Evolutionary conservation across 2,888 invertebrate genomes (phyloP), one percentile per base, ranked within the genome.

Genomic region (Sminthurides aquaticus): DNA sequence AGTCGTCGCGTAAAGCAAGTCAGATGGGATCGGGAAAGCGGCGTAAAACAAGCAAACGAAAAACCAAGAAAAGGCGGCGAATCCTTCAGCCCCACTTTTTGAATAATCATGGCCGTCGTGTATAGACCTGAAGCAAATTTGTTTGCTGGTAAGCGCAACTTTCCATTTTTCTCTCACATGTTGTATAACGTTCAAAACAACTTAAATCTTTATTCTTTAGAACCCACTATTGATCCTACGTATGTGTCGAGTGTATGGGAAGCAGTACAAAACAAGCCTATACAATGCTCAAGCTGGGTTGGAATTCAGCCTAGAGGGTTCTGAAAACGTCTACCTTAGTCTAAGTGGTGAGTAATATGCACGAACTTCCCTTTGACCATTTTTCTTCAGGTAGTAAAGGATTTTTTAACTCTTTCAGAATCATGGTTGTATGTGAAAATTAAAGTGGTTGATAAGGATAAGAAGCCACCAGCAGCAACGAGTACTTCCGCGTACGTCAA

Each of bases 261-360:
- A 20, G 52, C 52, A 52, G 5, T 18, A 5, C 52, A 15, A 52
- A 20, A 22, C 52, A 8, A 20, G 20, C 20, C 20, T 52, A 20
- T 5, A 52, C 22, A 52, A 52, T 20, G 11, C 52, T 5, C 52
- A 52, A 52, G 52, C 52, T 52, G 52, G 52, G 5, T 52, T 52
- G 22, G 52, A 52, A 52, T 52, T 52, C 20, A 5, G 5, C 5
- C 5, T 52, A 5, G 52, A 52, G 18, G 5, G 15, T 22, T 20
- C 20, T 20, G 52, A 52, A 22, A 52, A 52, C 20, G 8, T 43
- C 18, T 43, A 43, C 43, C 8, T 18, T 18, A 8, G 18, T 11
- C 43, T 43, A 18, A 11, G 11, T 11, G 43, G 43, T 43, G 18
- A 43, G 43, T 43, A 11, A 43, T 43, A 18, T 18, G 43, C 8